Base-by-base conservation (phyloP, 2,888 invertebrate species). In the Aspidapion aeneum region DNA sequence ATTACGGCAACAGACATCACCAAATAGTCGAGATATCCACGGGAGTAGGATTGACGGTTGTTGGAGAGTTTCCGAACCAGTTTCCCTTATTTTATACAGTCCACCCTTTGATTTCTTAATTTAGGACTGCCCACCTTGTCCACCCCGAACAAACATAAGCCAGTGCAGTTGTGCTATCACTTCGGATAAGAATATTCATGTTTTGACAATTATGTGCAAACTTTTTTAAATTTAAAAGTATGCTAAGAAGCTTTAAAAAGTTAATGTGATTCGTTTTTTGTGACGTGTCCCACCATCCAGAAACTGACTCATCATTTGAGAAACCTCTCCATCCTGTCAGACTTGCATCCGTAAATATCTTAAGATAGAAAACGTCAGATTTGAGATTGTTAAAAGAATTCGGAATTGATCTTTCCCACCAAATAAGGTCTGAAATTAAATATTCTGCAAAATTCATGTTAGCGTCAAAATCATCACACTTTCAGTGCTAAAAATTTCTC, bases 341-440 rank as follows among this genome's bases (percentile, higher is more conserved):
- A 17, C 66, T 68, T 2, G 71, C 68, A 58, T 71, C 70, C 17
- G 69, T 57, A 58, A 60, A 72, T 51, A 73, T 73, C 58, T 60
- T 58, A 2, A 63, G 1, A 12, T 54, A 1, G 58, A 54, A 64
- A n/a, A 22, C 19, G 19, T 61, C 60, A n/a, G 2, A n/a, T 56
- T 50, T 60, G 17, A 69, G 60, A 20, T 60, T 51, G 50, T 63
- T 64, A 18, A 16, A 20, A 9, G 58, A 7, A 52, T 7, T 12
- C 16, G n/a, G 17, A 17, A 71, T 66, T 18, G 62, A 62, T 2
- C 22, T 35, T n/a, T 22, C 17, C 71, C 70, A 72, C 70, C 69
- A 71, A 18, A 21, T 20, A 7, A 72, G 56, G n/a, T 71, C 71
- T 3, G 20, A 2, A 17, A 16, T 19, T 12, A 62, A 2, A 22